A percentile compares a stretch with the other conserved stretches of the same genome.
Evolutionary conservation across 2,113 vertebrate genomes (phyloP).

Genomic region (Hemibagrus wyckioides): DNA sequence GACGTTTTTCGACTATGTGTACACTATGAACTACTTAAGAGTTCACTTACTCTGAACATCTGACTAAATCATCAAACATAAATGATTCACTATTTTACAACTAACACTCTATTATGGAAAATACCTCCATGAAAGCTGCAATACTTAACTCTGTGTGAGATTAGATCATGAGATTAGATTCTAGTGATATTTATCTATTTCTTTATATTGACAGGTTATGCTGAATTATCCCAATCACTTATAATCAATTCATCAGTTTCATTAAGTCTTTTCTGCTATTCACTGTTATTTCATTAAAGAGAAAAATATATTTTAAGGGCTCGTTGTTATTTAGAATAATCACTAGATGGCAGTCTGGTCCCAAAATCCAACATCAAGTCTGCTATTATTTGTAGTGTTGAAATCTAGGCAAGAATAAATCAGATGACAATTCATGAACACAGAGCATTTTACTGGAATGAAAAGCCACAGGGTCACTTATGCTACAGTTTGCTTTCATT

Average conservation of each 20-base stretch:
- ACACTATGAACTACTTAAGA: not conserved
- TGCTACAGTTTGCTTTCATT: not conserved
- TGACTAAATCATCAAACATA: not conserved
- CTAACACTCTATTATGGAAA: not conserved
- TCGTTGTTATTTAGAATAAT: not conserved
- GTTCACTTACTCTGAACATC: not conserved
- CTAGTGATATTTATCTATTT: not conserved
- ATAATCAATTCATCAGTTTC: not conserved
- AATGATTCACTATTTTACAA: not conserved
- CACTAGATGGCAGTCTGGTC: slow-evolving; percentile 41
- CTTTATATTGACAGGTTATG: not conserved
- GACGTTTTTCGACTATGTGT: not conserved
- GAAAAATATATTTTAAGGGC: not conserved
- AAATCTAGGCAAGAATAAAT: not conserved
- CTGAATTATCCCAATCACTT: not conserved
- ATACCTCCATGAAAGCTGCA: not conserved
- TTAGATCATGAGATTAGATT: not conserved
- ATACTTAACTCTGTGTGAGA: not conserved
- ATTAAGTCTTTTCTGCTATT: not conserved
- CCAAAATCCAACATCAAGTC: not conserved
- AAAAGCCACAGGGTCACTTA: not conserved
- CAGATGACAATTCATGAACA: not conserved
- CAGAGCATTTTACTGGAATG: not conserved
- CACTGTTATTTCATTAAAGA: not conserved
- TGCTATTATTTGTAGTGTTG: not conserved